Evolutionary conservation across 2,113 vertebrate species (phyloP).

Genomic region (Sylvilagus bachmani): DNA sequence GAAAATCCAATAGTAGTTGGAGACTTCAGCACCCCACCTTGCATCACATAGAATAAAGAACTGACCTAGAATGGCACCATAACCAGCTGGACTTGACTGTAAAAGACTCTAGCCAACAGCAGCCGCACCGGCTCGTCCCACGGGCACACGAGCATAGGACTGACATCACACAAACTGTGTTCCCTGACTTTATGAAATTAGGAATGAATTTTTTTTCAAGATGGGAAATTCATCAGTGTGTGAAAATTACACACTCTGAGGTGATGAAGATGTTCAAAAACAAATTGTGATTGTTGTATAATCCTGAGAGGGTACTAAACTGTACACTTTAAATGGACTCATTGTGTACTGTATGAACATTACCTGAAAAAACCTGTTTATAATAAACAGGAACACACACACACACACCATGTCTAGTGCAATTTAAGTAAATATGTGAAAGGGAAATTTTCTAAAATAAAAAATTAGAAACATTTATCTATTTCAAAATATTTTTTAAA

Average conservation of each 20-base stretch:
- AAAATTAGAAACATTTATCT: neutral
- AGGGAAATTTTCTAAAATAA: neutral
- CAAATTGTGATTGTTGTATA: neutral
- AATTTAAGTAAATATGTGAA: neutral
- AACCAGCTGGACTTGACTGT: accelerated
- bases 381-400: neutral
- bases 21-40: neutral
- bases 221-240: neutral
- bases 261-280: neutral
- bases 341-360: neutral
- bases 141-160: neutral
- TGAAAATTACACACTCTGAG: neutral
- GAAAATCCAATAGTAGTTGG: neutral
- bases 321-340: no score
- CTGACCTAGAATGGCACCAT: neutral
- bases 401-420: neutral
- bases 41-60: no score
- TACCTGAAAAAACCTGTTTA: neutral
- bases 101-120: accelerated
- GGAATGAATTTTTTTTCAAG: neutral
- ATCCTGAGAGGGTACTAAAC: neutral
- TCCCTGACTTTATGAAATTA: neutral
- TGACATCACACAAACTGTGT: neutral
- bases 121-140: neutral
- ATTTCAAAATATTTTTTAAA: conserved; percentile 1